A percentile compares a stretch with the other conserved stretches of the same genome.
These are phyloP conservation scores for Perdita meconis DNA, from an alignment of 2,888 invertebrate genomes.

Conservation along the genomic window DNA sequence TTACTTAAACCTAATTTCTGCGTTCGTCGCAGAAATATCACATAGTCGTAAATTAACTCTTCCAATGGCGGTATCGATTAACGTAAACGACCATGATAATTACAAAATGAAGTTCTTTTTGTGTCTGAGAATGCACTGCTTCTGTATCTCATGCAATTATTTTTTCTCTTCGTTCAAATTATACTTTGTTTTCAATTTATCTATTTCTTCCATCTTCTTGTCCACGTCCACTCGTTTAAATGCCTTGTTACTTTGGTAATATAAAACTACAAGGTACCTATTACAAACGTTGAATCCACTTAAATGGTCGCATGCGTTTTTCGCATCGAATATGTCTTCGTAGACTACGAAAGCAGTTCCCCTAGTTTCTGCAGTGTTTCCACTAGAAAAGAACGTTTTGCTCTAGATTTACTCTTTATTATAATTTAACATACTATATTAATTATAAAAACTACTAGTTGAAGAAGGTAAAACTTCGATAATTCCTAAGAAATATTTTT, in stretches of 20 bases:
- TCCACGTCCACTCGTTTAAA: slow-evolving; percentile 98
- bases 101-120: no score
- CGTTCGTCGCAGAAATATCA: no score
- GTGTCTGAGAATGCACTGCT: no score
- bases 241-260: slow-evolving; percentile 98
- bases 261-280: slow-evolving; percentile 98
- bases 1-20: no score
- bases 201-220: slow-evolving; percentile 97
- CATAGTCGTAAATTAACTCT: no score
- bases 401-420: background rate
- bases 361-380: slow-evolving; percentile 98
- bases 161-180: slow-evolving; percentile 82
- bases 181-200: slow-evolving; percentile 97
- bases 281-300: slow-evolving; percentile 99
- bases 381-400: slow-evolving; percentile 86
- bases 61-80: no score
- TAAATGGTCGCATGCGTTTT: slow-evolving; percentile 99
- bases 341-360: slow-evolving; percentile 99
- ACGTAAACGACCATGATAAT: no score
- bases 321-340: slow-evolving; percentile 99
- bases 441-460: no score
- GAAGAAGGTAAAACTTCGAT: no score
- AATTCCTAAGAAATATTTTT: no score
- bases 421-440: no score
- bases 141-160: slow-evolving; percentile 43